Evolutionary conservation across 2,888 invertebrate species (phyloP), one percentile per base, ranked within the genome.

Genomic region (Drosophila lacicola): DNA sequence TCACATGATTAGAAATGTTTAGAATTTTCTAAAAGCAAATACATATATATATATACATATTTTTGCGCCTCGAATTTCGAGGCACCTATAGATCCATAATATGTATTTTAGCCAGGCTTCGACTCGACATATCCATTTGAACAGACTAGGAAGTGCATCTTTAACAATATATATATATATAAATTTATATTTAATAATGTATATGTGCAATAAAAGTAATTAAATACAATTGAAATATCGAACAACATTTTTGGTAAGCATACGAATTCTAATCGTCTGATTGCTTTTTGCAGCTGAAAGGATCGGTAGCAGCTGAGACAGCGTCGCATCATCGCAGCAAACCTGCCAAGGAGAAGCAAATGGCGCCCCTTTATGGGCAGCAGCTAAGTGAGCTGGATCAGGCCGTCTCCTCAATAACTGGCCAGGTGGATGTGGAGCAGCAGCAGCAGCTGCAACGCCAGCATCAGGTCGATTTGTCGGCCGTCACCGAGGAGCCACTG

Each of bases 341-440:
- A 63, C 29, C 70, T 10, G 66, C 47, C 44, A 83, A 89, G 47
- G 89, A 84, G 36, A 87, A 83, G 56, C 50, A 74, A 11, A 0
- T 73, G 56, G 37, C 61, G 19, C 61, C 75, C 0, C 33, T 58
- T 2, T 82, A 86, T 53, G 82, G 79, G 21, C 80, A 84, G 34
- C 83, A 78, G 14, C 61, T 84, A 0, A 89, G 72, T 44, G 84
- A 90, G 62, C 67, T 90, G 29, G 87, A 91, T 68, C 88, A 90
- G 74, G 90, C 90, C 1, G 90, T 90, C 3, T 90, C 88, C n/a
- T 91, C 90, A 4, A 90, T 90, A 4, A 90, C 91, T 1, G 80
- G 74, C n/a, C 73, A 69, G 19, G 67, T 57, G n/a, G 70, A 58
- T 10, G 56, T 64, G 14, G 66, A 73, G 17, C 54, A 44, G 5